Base-by-base conservation (phyloP, 2,113 vertebrate species). In the Engystomops pustulosus region DNA sequence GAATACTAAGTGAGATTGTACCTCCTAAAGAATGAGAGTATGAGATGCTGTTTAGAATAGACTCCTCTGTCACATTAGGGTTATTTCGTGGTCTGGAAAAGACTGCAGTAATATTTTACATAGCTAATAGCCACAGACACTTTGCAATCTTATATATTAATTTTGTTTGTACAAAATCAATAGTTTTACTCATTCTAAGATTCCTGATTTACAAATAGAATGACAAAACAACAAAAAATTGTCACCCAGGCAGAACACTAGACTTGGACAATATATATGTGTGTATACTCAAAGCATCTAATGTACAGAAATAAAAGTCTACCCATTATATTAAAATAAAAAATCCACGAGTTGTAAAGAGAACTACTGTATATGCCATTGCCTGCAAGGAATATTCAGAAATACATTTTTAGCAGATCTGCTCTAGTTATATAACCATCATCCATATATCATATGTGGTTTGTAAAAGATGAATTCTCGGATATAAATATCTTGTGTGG, bases 401-500 rank as follows among this genome's bases (percentile, higher is more conserved):
- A 34, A 67, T 67, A 18, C 32, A 67, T 47, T 75, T 75, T 45
- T 45, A 30, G 71, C 71, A 70, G 34, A 70, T 70, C 34, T 67
- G 62, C 62, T 67, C 45, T 51, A 6, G 74, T 77, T 77, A 77
- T 77, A 32, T 76, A 77, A 77, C 15, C 10, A 15, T 67, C 76
- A 67, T 36, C 62, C 62, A 15, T 10, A 79, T 79, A 79, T 79
- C 32, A 17, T 11, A 79, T 51, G 23, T 10, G 10, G 65, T 32
- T 47, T 80, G 27, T 20, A 67, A 23, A 30, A 65, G 41, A 79
- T 67, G 25, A 55, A 41, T 27, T 67, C 18, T 11, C 7, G 18
- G 78, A 47, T 80, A 80, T 80, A 68, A 67, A 80, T 80, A 80
- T 67, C 78, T 47, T 32, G 36, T 67, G 78, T 80, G 78, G 58